Base-by-base conservation (phyloP, 2,113 vertebrate species). In the Embiotoca jacksoni region DNA sequence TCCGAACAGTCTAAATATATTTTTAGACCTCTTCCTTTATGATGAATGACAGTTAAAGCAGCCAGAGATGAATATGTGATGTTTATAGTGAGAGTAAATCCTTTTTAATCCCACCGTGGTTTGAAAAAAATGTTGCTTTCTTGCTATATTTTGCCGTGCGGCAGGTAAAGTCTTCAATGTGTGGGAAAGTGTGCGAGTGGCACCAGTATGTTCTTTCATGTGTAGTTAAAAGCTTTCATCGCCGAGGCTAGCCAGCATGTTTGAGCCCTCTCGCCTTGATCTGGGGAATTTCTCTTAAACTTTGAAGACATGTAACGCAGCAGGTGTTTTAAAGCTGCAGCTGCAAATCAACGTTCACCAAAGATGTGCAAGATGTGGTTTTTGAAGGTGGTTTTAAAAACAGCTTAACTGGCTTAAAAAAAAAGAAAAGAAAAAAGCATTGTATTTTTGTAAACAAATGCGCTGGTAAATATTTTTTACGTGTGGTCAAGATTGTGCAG, bases 1-100 rank as follows among this genome's bases (percentile, higher is more conserved):
- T 72, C 39, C 85, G 52, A 44, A 59, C 79, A 59, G 81, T 79
- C 70, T 67, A 71, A 60, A 70, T 80, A 72, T 64, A 50, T 13
- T 47, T 30, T 62, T 16, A 76, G 49, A 75, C 76, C 66, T 73
- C 55, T 73, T 68, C 1, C 14, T 30, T 5, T 58, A 0, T 39
- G 33, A 36, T 54, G 50, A 71, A 52, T 63, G 16, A 75, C 44
- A 53, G 67, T 57, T 63, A 36, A 4, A 76, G n/a, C 14, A n/a
- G 50, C 16, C 37, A 3, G 16, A 50, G 64, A 68, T 79, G 49
- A 50, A 69, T 41, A 35, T 35, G 3, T 46, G n/a, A 4, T 2
- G 5, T 52, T 23, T 32, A 2, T 6, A 61, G 6, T 4, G 36
- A 58, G 14, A 13, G 32, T 23, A 23, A 23, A 23, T 23, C 23